Percentiles rank a stretch among this genome's conserved stretches.
These are phyloP conservation scores for Muschampia plurimacula DNA, from an alignment of 2,888 invertebrate species.

Conservation along the genomic window DNA sequence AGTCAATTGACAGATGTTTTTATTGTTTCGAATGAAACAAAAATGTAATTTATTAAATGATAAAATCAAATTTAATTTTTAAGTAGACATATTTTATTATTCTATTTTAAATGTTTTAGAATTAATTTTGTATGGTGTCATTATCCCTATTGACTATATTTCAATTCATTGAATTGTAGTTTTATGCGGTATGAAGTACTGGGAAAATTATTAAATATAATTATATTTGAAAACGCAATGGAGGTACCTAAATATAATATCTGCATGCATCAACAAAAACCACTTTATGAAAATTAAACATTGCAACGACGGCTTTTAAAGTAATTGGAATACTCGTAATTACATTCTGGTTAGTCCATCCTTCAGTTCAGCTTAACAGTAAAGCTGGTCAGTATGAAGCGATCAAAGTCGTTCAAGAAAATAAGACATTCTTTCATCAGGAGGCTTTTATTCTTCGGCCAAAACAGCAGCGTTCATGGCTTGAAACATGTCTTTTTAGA, in stretches of 20 bases:
- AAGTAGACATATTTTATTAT: too few species aligned
- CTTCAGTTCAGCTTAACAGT: background rate
- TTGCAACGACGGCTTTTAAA: conserved; percentile 49
- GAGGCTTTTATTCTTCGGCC: conserved; percentile 60
- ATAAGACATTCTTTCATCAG: background rate
- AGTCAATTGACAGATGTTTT: too few species aligned
- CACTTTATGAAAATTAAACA: background rate
- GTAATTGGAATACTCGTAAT: conserved; percentile 47
- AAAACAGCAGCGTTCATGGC: conserved; percentile 80
- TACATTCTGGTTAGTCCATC: conserved; percentile 2
- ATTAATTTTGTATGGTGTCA: too few species aligned
- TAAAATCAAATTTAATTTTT: too few species aligned
- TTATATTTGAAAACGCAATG: too few species aligned
- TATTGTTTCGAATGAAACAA: too few species aligned
- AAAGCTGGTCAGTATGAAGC: background rate
- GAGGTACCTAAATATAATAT: background rate
- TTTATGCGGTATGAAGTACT: background rate
- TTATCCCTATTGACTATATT: too few species aligned
- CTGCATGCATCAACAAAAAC: conserved; percentile 11
- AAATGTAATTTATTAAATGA: too few species aligned
- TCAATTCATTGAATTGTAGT: background rate
- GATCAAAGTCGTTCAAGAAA: background rate
- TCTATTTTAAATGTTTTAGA: too few species aligned
- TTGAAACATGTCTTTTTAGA: conserved; percentile 82
- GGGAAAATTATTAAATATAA: background rate